Evolutionary conservation across 2,888 invertebrate genomes (phyloP).

Genomic region (Cataglyphis cursor): DNA sequence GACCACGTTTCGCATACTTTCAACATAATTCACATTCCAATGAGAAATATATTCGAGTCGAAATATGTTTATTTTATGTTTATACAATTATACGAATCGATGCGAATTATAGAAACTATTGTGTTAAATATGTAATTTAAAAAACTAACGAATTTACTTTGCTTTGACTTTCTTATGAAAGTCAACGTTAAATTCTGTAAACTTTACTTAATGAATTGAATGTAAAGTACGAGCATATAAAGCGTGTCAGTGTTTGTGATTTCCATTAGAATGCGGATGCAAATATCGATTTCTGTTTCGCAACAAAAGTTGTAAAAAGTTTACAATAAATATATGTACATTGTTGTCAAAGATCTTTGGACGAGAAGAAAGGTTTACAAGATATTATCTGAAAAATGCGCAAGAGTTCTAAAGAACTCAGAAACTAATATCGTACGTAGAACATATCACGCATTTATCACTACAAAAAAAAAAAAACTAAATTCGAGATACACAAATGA

Average conservation of each 20-base stretch:
- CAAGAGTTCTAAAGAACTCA: not conserved
- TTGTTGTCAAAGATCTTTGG: not conserved
- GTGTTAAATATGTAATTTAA: not conserved
- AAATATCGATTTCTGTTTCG: not conserved
- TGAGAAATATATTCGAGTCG: slow-evolving; percentile 19
- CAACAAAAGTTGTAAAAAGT: not conserved
- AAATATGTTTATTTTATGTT: slow-evolving; percentile 20
- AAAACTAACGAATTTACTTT: slow-evolving; percentile 1
- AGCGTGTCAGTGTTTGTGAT: not conserved
- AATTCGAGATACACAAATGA: not conserved
- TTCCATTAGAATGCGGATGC: not conserved
- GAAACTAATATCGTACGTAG: not conserved
- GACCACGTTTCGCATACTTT: not conserved
- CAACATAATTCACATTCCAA: slow-evolving; percentile 11
- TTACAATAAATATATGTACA: not conserved
- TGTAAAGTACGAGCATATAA: not conserved
- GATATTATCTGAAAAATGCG: not conserved
- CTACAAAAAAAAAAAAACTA: not conserved
- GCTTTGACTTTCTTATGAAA: no score
- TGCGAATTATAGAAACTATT: not conserved
- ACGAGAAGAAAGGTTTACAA: not conserved
- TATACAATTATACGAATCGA: not conserved
- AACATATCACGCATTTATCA: not conserved
- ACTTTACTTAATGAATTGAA: slow-evolving; percentile 15
- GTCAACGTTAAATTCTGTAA: slow-evolving; percentile 29